These are phyloP conservation scores for Ophiodon elongatus DNA, from an alignment of 2,113 vertebrate genomes.

Conservation along the genomic window DNA sequence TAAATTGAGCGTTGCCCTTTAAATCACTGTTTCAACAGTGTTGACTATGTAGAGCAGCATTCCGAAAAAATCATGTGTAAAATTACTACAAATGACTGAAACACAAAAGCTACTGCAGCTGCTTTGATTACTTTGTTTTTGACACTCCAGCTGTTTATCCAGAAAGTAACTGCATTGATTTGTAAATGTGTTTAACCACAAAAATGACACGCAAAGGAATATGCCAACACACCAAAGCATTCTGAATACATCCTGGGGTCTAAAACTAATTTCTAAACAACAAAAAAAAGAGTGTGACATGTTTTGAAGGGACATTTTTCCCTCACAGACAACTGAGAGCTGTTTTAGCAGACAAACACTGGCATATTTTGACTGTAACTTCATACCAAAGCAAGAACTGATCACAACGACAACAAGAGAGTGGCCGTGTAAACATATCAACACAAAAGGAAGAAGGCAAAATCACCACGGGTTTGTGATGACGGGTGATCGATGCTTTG, in stretches of 20 bases:
- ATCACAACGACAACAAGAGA: slow-evolving; percentile 79
- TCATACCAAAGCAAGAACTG: slow-evolving; percentile 73
- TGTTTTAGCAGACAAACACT: slow-evolving; percentile 71
- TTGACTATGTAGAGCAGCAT: slow-evolving; percentile 30
- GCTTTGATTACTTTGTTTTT: slow-evolving; percentile 74
- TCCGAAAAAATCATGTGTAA: slow-evolving; percentile 60
- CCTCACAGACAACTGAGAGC: slow-evolving; percentile 61
- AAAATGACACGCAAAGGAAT: slow-evolving; percentile 74
- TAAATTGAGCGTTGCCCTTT: slow-evolving; percentile 6
- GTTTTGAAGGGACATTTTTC: slow-evolving; percentile 68
- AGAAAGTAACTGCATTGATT: slow-evolving; percentile 69
- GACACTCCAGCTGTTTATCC: slow-evolving; percentile 71
- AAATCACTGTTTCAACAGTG: slow-evolving; percentile 38
- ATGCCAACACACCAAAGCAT: slow-evolving; percentile 73
- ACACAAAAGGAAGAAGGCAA: slow-evolving; percentile 73
- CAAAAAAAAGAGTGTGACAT: slow-evolving; percentile 64
- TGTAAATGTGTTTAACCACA: slow-evolving; percentile 74
- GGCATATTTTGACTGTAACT: slow-evolving; percentile 73
- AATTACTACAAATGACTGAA: slow-evolving; percentile 68
- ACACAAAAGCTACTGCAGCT: slow-evolving; percentile 51
- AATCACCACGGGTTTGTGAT: slow-evolving; percentile 70
- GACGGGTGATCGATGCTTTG: slow-evolving; percentile 77
- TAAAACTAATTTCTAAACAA: slow-evolving; percentile 79
- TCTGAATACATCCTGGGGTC: slow-evolving; percentile 71
- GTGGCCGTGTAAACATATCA: slow-evolving; percentile 80